These are phyloP conservation scores for Alloscopus bannaensis DNA, from an alignment of 2,888 invertebrate species.

Conservation along the genomic window DNA sequence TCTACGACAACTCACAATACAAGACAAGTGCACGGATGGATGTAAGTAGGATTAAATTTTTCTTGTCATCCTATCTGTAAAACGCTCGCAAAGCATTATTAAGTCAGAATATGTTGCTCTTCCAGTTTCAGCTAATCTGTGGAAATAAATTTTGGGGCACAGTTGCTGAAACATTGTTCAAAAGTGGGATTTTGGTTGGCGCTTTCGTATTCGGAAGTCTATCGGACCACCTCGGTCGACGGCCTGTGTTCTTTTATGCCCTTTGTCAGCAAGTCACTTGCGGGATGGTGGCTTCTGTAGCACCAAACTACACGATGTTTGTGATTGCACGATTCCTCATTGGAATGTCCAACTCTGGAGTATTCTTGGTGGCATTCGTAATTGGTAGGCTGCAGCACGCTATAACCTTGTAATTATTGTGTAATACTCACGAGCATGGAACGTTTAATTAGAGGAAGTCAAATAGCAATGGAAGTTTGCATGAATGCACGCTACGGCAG, in stretches of 20 bases:
- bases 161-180: conserved; percentile 82
- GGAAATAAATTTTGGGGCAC: conserved; percentile 80
- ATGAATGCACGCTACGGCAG: no score
- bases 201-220: conserved; percentile 84
- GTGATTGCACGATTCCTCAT: conserved; percentile 82
- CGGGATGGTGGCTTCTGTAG: conserved; percentile 81
- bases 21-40: conserved; percentile 81
- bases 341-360: conserved; percentile 85
- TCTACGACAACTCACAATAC: conserved; percentile 80
- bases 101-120: background rate
- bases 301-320: conserved; percentile 83
- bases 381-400: no score
- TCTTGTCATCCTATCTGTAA: background rate
- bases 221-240: conserved; percentile 81
- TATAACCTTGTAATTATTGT: no score
- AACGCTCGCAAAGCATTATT: conserved; percentile 11
- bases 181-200: conserved; percentile 84
- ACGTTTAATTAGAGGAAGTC: no score
- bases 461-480: no score
- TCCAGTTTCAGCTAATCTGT: conserved; percentile 82
- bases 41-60: conserved; percentile 75
- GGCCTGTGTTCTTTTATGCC: conserved; percentile 84
- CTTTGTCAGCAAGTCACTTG: conserved; percentile 82
- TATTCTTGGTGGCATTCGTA: conserved; percentile 86
- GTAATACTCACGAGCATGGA: background rate